These are phyloP conservation scores for Leucophenga montana DNA, from an alignment of 2,888 invertebrate genomes.

Conservation along the genomic window DNA sequence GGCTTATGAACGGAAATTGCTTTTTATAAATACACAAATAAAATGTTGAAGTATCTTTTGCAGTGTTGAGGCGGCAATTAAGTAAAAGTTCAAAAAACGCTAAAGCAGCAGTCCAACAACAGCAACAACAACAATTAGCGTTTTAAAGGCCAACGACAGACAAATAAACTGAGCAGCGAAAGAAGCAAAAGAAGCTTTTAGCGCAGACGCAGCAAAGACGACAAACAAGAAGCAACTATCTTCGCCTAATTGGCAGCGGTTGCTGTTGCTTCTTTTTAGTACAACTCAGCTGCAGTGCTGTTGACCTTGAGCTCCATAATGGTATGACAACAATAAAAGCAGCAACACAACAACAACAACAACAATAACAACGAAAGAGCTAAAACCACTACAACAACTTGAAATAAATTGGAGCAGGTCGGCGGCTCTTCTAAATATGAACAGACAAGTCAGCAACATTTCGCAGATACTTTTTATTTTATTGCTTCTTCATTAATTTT, in stretches of 20 bases:
- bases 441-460: too few species aligned
- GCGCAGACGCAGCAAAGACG: constrained; percentile 30
- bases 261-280: too few species aligned
- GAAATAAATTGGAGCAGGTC: constrained; percentile 62
- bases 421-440: constrained; percentile 43
- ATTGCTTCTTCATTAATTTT: not conserved
- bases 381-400: constrained; percentile 21
- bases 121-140: constrained; percentile 25
- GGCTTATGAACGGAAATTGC: not conserved
- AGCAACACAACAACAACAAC: not conserved
- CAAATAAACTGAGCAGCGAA: constrained; percentile 6
- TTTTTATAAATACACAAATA: not conserved
- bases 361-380: not conserved
- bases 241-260: not conserved
- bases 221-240: constrained; percentile 34
- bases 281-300: constrained; percentile 36
- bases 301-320: constrained; percentile 63
- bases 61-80: constrained; percentile 8
- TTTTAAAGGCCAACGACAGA: constrained; percentile 22
- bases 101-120: not conserved
- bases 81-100: constrained; percentile 15
- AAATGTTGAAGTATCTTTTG: too few species aligned
- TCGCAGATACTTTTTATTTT: constrained; percentile 8
- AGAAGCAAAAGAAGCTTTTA: not conserved
- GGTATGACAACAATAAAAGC: constrained; percentile 1